Evolutionary conservation across 2,113 vertebrate species (phyloP), one percentile per base, ranked within the genome.

Genomic region (Origma solitaria): DNA sequence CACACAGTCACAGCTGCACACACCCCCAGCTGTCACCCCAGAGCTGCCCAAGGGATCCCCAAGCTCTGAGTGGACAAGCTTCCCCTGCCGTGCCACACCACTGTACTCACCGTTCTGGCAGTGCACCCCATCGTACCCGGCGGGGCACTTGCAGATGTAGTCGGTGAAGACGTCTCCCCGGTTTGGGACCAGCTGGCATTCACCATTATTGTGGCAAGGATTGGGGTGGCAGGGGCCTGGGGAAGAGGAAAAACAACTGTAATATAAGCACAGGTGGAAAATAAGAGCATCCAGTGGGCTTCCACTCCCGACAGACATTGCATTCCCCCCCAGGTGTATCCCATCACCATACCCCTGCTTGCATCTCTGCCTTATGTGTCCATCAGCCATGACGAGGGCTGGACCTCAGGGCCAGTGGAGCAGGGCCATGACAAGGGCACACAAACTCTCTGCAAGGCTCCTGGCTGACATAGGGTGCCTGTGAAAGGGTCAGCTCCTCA

Each of bases 181-280:
- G 40, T 98, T 97, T 1, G 97, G 71, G 13, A 97, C 82, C 70
- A 98, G 89, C 94, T 98, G 97, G 60, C 99, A 99, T 3, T 96
- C 90, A 0, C 97, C 99, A 1, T 98, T 97, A 15, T 99, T 98
- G 78, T 96, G 95, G 92, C 99, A 99, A 44, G 99, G 99, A 96
- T 99, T 99, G 11, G 98, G 98, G 72, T 90, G 97, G 95, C 99
- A 99, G 27, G 98, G 98, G 27, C 99, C 99, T 99, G 95, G 35
- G 42, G 22, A 85, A 64, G 12, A 6, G 66, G 19, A 65, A 65
- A 84, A 83, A 51, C 11, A 37, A 33, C n/a, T 25, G 33, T 92
- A 31, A 60, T 51, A 60, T 0, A n/a, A 31, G 47, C 28, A 49
- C 16, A 38, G 13, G 19, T 70, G 42, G 19, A 50, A 49, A 88